Base-by-base conservation (phyloP, 1,140 invertebrate genomes). In the Calephelis virginiensis region DNA sequence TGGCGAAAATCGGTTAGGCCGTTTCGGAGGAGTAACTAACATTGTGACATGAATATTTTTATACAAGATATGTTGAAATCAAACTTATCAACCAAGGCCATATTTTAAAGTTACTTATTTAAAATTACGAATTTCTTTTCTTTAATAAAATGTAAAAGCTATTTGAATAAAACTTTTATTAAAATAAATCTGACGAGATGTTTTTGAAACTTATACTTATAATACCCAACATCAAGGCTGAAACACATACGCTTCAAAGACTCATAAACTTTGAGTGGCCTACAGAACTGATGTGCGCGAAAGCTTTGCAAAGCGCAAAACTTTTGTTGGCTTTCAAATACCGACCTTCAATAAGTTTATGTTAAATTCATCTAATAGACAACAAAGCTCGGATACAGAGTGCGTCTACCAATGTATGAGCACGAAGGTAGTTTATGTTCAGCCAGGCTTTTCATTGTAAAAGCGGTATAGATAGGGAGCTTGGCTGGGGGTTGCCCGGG, bases 381-480 rank as follows among this genome's bases (percentile, higher is more conserved):
- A 74, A 69, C 46, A 49, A 47, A 62, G 40, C 47, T n/a, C 17
- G 62, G 48, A 37, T 38, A 59, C 62, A 40, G 14, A 49, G 45
- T 76, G 72, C 77, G 77, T 82, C 70, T 64, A 70, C 75, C 82
- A 82, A 86, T 80, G 75, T 83, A 64, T 65, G 60, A 82, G 79
- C 75, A 82, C 76, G 76, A 74, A 81, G 76, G 74, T 82, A 86
- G 81, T 86, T 82, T 80, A 74, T 79, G 81, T 79, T 81, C 82
- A 82, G 76, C 78, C 75, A 87, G 82, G 66, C 79, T 78, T 83
- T 82, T 81, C 81, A 89, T 81, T 89, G 85, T 85, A 75, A 84
- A 81, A 82, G 73, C 78, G 74, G 76, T 85, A 86, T 83, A 84
- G 82, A 88, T 85, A 85, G 78, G 74, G 81, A 79, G 83, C 78